A percentile compares a stretch with the other conserved stretches of the same genome.
phyloP scores from a whole-genome alignment of 1,140 invertebrate genomes.

The Zeugodacus cucurbitae region DNA sequence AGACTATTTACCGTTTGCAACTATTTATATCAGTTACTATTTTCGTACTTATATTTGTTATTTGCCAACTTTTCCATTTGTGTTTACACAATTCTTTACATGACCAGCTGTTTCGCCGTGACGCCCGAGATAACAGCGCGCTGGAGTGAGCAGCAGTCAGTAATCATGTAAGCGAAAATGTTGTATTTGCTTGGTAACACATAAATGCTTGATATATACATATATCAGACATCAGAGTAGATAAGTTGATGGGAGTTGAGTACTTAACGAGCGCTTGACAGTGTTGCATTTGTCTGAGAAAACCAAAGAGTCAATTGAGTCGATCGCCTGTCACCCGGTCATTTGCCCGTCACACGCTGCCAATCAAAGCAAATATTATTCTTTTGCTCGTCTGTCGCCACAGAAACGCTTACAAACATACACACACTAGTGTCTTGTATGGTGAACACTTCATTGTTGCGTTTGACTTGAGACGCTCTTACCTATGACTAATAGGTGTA shows the following conservation, averaged over 20 bases:
- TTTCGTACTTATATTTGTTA: neutral
- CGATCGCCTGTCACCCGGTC: neutral
- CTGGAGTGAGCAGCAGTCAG: neutral
- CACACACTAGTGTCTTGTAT: neutral
- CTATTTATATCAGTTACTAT: neutral
- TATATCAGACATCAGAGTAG: neutral
- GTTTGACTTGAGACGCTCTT: neutral
- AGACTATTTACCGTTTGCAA: neutral
- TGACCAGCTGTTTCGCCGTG: neutral
- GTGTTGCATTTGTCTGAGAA: no score
- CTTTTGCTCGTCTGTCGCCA: neutral
- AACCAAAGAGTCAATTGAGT: neutral
- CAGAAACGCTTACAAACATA: neutral
- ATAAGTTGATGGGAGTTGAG: neutral
- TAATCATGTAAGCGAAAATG: neutral
- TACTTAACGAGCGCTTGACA: neutral
- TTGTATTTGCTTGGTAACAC: neutral
- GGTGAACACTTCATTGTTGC: neutral
- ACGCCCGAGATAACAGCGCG: neutral
- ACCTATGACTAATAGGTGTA: constrained; percentile 6
- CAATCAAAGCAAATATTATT: constrained; percentile 25
- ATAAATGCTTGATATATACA: neutral
- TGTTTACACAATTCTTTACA: neutral
- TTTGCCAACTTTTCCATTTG: neutral
- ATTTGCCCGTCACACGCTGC: neutral